Evolutionary conservation across 2,888 invertebrate species (phyloP).

Genomic region (Gandaritis pyraliata): DNA sequence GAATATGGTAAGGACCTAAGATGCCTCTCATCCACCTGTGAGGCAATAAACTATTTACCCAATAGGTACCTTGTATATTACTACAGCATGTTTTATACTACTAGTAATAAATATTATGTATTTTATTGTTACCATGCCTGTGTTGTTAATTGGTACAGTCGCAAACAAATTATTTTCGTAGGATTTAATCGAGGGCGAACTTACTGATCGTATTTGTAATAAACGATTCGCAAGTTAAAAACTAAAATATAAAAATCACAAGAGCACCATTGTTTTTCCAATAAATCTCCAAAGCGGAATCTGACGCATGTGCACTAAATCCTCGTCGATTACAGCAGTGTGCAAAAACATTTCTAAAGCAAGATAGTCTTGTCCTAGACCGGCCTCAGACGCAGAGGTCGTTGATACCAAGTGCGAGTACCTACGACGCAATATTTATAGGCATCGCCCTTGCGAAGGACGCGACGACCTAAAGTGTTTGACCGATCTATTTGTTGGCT

Average conservation of each 20-base stretch:
- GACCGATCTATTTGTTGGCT: slow-evolving; percentile 48
- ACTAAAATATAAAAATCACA: no score
- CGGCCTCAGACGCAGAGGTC: slow-evolving; percentile 49
- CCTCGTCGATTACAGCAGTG: no score
- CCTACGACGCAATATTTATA: slow-evolving; percentile 57
- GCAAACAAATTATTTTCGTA: neutral
- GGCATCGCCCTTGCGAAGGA: slow-evolving; percentile 72
- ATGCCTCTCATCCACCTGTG: no score
- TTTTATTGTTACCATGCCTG: neutral
- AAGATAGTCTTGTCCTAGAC: slow-evolving; percentile 36
- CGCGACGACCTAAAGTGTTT: slow-evolving; percentile 53
- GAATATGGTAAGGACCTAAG: no score
- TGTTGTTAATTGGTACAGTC: slow-evolving; percentile 3
- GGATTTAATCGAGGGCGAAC: neutral
- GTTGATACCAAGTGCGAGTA: slow-evolving; percentile 47
- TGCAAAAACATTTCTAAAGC: slow-evolving; percentile 8
- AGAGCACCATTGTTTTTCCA: no score
- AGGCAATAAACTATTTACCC: neutral
- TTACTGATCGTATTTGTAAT: no score
- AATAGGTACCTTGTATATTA: neutral
- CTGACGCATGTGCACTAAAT: no score
- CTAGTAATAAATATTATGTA: neutral
- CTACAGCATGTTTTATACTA: neutral
- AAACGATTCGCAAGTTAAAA: no score
- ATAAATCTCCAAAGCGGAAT: no score